Evolutionary conservation across 2,888 invertebrate species (phyloP).

Genomic region (Apodemia zela): DNA sequence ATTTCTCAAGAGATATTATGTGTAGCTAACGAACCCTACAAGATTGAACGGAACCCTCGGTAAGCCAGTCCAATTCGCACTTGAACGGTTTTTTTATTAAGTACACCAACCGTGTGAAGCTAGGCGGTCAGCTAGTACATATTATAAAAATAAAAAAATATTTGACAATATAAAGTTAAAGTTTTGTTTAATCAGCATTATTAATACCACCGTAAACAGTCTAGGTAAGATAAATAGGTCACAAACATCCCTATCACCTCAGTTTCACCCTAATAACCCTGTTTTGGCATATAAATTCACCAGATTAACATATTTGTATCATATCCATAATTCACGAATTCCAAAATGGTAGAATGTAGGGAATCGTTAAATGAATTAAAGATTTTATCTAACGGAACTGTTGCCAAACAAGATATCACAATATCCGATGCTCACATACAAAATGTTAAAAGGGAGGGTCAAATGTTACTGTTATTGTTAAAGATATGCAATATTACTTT

Average conservation of each 20-base stretch:
- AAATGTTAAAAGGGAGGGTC: constrained; percentile 36
- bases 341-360: constrained; percentile 10
- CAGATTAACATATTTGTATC: constrained; percentile 4
- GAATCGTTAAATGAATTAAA: constrained; percentile 23
- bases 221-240: background rate
- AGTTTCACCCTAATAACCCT: background rate
- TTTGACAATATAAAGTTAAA: too few relatives aligned
- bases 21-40: too few relatives aligned
- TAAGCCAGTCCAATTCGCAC: too few relatives aligned
- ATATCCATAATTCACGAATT: constrained; percentile 12
- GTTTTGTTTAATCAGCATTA: too few relatives aligned
- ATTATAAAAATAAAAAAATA: too few relatives aligned
- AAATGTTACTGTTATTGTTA: constrained; percentile 52
- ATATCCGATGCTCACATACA: constrained; percentile 28
- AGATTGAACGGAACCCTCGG: too few relatives aligned
- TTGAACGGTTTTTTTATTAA: too few relatives aligned
- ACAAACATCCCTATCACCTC: background rate
- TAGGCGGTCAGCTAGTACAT: too few relatives aligned
- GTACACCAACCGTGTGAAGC: too few relatives aligned
- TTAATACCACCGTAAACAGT: too few relatives aligned
- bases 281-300: constrained; percentile 1
- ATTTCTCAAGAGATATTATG: too few relatives aligned
- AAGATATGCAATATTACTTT: constrained; percentile 55
- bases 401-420: constrained; percentile 35
- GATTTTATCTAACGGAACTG: constrained; percentile 29